phyloP scores from a whole-genome alignment of 2,113 vertebrate species.

The Laticauda colubrina region DNA sequence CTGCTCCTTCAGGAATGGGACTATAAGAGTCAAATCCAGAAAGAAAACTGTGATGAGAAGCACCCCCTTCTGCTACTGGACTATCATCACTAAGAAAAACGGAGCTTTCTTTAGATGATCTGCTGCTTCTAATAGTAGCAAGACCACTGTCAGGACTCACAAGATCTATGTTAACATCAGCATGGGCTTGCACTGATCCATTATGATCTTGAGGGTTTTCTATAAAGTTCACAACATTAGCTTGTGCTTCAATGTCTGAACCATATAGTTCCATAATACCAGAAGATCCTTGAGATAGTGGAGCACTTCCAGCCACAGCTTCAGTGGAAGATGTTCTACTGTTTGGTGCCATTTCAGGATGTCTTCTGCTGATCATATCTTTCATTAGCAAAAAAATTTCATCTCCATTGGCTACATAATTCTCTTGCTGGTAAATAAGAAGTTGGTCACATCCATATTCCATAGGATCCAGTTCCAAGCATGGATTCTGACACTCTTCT shows the following conservation, averaged over 20 bases:
- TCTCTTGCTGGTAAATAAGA: conserved; percentile 80
- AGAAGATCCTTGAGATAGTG: conserved; percentile 91
- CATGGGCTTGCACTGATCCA: conserved; percentile 72
- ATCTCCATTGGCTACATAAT: conserved; percentile 71
- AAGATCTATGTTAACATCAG: conserved; percentile 80
- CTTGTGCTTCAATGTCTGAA: conserved; percentile 83
- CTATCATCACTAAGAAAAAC: conserved; percentile 95
- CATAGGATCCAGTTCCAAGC: conserved; percentile 76
- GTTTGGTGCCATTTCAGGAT: conserved; percentile 79
- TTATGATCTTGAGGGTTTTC: conserved; percentile 75
- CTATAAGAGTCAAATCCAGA: conserved; percentile 79
- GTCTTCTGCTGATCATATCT: conserved; percentile 79
- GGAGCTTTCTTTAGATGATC: conserved; percentile 93
- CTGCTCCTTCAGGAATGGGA: conserved; percentile 76
- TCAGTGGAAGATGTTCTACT: conserved; percentile 93
- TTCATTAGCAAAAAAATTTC: conserved; percentile 82
- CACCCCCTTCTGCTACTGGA: conserved; percentile 78
- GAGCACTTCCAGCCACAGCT: conserved; percentile 90
- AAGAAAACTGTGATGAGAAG: conserved; percentile 78
- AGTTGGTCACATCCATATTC: conserved; percentile 77
- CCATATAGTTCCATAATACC: conserved; percentile 89
- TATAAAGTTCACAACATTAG: conserved; percentile 73
- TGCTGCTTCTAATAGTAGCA: conserved; percentile 90
- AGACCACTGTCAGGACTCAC: conserved; percentile 91
- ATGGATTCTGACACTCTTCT: conserved; percentile 82